Base-by-base conservation (phyloP, 2,113 vertebrate species). In the Sinocyclocheilus anophthalmus region DNA sequence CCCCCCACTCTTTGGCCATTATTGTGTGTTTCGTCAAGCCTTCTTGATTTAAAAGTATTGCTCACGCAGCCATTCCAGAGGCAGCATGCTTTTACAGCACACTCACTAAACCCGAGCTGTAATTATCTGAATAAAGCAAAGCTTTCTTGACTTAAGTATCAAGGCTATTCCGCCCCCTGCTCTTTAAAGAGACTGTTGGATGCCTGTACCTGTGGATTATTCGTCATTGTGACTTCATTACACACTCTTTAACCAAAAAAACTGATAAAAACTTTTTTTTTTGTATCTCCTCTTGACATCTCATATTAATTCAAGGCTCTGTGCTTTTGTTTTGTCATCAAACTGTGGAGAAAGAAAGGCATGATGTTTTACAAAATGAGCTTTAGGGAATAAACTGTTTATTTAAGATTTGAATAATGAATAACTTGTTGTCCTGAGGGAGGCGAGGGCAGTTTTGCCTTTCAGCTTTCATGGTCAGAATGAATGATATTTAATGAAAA, bases 111-210 rank as follows among this genome's bases (percentile, higher is more conserved):
- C 18, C 69, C 55, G 6, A 45, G 77, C 81, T 84, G 82, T 55
- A 88, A 86, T 87, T 87, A 85, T 76, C 30, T 48, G 70, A 81
- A 85, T 82, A 86, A 87, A 87, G 81, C 75, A 77, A 81, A 69
- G 20, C 30, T 39, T 83, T 83, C 76, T 85, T 78, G 69, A 61
- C 69, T 84, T 37, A 67, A 63, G 70, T 53, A 72, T 87, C 81
- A 89, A 89, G 53, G 77, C 72, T 73, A 77, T 84, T 77, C 72
- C 37, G 7, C 22, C 83, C 77, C 39, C 4, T 55, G 14, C 78
- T 82, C 55, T 81, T 87, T 72, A 53, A 78, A 84, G 78, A 42
- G 70, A 76, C 7, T 42, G 42, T 42, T 42, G 42, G 42, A 42
- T 42, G 42, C 42, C 59, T 39, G 22, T 84, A 84, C 87, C 65